phyloP scores from a whole-genome alignment of 2,113 vertebrate genomes.

The Forbesichthys papilliferus region DNA sequence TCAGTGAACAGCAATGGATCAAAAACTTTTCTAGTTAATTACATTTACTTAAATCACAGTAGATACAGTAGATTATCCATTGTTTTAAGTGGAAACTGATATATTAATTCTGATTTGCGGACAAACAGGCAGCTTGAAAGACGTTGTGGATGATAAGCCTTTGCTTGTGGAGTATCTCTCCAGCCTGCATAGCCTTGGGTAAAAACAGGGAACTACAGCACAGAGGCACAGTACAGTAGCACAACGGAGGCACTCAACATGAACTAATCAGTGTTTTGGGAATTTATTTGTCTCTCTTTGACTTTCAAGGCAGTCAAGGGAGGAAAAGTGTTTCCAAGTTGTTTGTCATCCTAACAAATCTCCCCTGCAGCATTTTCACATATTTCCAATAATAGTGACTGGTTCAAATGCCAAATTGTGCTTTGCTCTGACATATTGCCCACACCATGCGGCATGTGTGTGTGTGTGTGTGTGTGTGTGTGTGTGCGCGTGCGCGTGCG shows the following conservation, averaged over 20 bases:
- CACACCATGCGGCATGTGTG: slow-evolving; percentile 73
- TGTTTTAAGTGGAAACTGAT: slow-evolving; percentile 29
- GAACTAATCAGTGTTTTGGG: slow-evolving; percentile 73
- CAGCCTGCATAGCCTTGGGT: slow-evolving; percentile 63
- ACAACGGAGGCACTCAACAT: slow-evolving; percentile 67
- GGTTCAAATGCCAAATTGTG: slow-evolving; percentile 79
- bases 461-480: slow-evolving; percentile 18
- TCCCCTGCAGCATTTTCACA: slow-evolving; percentile 67
- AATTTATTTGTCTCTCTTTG: slow-evolving; percentile 66
- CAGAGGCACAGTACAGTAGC: slow-evolving; percentile 47
- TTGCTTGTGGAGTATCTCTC: slow-evolving; percentile 58
- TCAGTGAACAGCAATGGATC: background rate
- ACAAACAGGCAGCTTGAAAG: slow-evolving; percentile 31
- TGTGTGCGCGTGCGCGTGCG: slow-evolving; percentile 21
- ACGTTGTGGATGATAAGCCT: slow-evolving; percentile 43
- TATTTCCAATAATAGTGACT: slow-evolving; percentile 74
- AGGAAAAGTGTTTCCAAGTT: slow-evolving; percentile 64
- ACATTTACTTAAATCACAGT: background rate
- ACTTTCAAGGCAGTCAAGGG: slow-evolving; percentile 65
- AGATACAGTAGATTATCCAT: background rate
- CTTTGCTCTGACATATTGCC: slow-evolving; percentile 79
- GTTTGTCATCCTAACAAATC: slow-evolving; percentile 67
- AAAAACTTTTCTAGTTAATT: background rate
- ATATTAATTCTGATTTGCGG: slow-evolving; percentile 30
- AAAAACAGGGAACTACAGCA: slow-evolving; percentile 58